Base-by-base conservation (phyloP, 2,888 invertebrate species). In the Dryadula phaetusa region DNA sequence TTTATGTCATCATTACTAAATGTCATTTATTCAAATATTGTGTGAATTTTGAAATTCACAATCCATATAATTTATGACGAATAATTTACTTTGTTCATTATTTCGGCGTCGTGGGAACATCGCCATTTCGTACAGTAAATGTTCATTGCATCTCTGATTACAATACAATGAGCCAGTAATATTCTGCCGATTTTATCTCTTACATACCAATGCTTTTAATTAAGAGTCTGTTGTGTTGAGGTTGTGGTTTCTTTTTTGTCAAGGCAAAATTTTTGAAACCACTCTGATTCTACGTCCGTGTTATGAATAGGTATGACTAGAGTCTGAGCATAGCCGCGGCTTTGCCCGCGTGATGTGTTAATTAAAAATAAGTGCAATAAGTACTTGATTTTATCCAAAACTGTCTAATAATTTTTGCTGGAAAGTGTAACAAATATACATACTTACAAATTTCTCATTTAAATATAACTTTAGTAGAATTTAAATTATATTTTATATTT, bases 181-280 rank as follows among this genome's bases (percentile, higher is more conserved):
- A 65, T 22, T 65, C 65, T 58, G 62, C 64, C 37, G 40, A 58
- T 63, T 53, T 62, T 53, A 52, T 70, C 56, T 70, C 22, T 54
- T 60, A 68, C 64, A 68, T 34, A 42, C 40, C 62, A 65, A 61
- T 60, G 58, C n/a, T 70, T 70, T 66, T 62, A 62, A 70, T 70
- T 54, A 61, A 49, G 32, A 47, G 28, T 52, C 61, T 22, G 42
- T 62, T 34, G 60, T 61, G 49, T 20, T 61, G 49, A 20, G 42
- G 49, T 42, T 58, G 53, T 54, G 34, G 34, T 42, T 60, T 44
- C 3, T 47, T 40, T 49, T 60, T n/a, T 46, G 34, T 64, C 54
- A 64, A 64, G 64, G 56, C 46, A 22, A 56, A 37, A 42, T 42
- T 28, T 25, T 37, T 40, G 3, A 37, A 56, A 37, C 20, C 6